phyloP scores from a whole-genome alignment of 2,888 invertebrate species.

The Dolomedes plantarius region DNA sequence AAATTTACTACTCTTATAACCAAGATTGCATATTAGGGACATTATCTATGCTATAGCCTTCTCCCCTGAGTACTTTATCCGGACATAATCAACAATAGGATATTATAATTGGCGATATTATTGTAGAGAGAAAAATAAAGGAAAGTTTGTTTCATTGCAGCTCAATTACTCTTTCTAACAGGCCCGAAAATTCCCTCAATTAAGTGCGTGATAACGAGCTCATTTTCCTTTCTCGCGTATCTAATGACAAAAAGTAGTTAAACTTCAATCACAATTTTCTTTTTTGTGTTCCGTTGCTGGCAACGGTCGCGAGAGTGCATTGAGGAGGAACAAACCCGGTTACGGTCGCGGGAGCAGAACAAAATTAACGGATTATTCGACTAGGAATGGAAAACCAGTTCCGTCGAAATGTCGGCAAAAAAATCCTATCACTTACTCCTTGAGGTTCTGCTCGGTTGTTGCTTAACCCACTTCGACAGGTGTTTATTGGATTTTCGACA shows the following conservation, averaged over 20 bases:
- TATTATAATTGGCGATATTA: too few relatives aligned
- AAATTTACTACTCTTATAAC: too few relatives aligned
- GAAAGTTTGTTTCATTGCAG: neutral
- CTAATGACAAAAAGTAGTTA: too few relatives aligned
- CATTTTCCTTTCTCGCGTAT: neutral
- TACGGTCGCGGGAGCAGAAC: constrained; percentile 44
- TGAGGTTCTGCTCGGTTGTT: neutral
- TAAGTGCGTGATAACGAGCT: neutral
- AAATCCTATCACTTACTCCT: neutral
- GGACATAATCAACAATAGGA: too few relatives aligned
- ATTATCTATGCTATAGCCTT: too few relatives aligned
- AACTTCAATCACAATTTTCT: neutral
- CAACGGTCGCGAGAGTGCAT: neutral
- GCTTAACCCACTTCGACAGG: constrained; percentile 9
- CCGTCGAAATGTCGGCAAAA: constrained; percentile 5
- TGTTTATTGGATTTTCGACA: neutral
- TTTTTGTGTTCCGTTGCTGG: neutral
- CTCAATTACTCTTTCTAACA: neutral
- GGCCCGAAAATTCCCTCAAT: neutral
- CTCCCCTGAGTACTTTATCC: too few relatives aligned
- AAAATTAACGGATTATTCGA: constrained; percentile 38
- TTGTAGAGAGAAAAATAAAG: too few relatives aligned
- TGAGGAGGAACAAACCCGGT: constrained; percentile 17
- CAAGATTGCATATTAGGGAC: too few relatives aligned
- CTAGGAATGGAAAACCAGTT: constrained; percentile 42